Evolutionary conservation across 1,140 invertebrate species (phyloP).

Genomic region (Trichoplusia ni): DNA sequence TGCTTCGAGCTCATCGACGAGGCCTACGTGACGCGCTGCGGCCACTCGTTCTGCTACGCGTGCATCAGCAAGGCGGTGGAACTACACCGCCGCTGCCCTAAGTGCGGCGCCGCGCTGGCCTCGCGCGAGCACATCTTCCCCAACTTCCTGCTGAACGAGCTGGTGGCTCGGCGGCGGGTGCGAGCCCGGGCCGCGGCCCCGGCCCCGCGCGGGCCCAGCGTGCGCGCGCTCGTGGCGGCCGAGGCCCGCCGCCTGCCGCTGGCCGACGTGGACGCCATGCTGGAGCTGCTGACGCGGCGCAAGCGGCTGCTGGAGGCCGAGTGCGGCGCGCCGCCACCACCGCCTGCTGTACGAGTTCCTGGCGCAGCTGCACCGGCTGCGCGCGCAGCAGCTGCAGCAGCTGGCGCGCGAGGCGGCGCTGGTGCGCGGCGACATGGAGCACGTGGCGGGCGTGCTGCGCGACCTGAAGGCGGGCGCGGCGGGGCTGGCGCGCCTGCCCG

Average conservation of each 20-base stretch:
- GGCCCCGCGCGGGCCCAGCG: slow-evolving; percentile 58
- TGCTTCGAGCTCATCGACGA: slow-evolving; percentile 96
- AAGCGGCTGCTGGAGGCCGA: slow-evolving; percentile 92
- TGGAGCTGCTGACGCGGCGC: slow-evolving; percentile 89
- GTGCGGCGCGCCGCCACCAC: slow-evolving; percentile 89
- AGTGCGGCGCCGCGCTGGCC: slow-evolving; percentile 89
- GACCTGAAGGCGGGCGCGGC: slow-evolving; percentile 81
- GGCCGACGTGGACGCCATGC: slow-evolving; percentile 90
- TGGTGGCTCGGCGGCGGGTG: slow-evolving; percentile 87
- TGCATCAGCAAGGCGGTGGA: slow-evolving; percentile 93
- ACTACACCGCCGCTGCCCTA: slow-evolving; percentile 91
- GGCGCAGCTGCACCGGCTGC: slow-evolving; percentile 88
- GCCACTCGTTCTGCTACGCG: slow-evolving; percentile 95
- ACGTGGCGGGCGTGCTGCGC: slow-evolving; percentile 89
- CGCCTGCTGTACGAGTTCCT: slow-evolving; percentile 93
- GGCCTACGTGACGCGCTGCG: slow-evolving; percentile 95
- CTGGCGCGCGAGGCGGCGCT: slow-evolving; percentile 88
- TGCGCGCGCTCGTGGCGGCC: slow-evolving; percentile 85
- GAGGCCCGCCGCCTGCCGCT: slow-evolving; percentile 88
- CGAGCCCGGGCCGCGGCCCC: slow-evolving; percentile 76
- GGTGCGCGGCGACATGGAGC: slow-evolving; percentile 88
- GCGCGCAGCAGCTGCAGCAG: slow-evolving; percentile 87
- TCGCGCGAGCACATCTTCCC: slow-evolving; percentile 91
- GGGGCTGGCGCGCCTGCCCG: slow-evolving; percentile 35
- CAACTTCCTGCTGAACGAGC: slow-evolving; percentile 92